A percentile compares a stretch with the other conserved stretches of the same genome.
Conservation (phyloP, 2,888 invertebrate species). For the Dinocampus coccinellae region DNA sequence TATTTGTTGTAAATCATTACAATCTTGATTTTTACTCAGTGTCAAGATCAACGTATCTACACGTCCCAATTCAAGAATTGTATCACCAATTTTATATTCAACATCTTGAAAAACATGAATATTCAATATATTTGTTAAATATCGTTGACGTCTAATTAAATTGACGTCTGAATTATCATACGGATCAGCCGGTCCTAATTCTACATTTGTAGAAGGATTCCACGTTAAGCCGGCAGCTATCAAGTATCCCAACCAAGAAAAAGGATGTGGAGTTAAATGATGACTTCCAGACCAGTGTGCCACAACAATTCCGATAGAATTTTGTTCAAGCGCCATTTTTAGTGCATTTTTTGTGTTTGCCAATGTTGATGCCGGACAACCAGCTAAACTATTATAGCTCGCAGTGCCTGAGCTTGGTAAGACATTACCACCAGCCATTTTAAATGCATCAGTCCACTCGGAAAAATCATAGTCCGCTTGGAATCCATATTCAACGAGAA, state of each 20-base stretch:
- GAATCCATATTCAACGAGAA: slow-evolving; percentile 74
- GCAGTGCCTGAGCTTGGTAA: slow-evolving; percentile 74
- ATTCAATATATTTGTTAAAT: slow-evolving; percentile 72
- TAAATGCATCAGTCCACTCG: slow-evolving; percentile 70
- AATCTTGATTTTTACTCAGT: slow-evolving; percentile 70
- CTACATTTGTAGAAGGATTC: slow-evolving; percentile 71
- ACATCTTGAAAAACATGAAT: slow-evolving; percentile 71
- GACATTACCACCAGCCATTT: slow-evolving; percentile 70
- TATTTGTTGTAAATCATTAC: slow-evolving; percentile 70
- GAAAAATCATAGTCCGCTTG: slow-evolving; percentile 73
- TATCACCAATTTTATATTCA: slow-evolving; percentile 70
- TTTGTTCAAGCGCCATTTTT: slow-evolving; percentile 70
- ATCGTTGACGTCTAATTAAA: slow-evolving; percentile 53
- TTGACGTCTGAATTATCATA: slow-evolving; percentile 57
- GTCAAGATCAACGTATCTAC: slow-evolving; percentile 73
- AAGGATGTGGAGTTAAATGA: slow-evolving; percentile 73
- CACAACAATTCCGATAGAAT: slow-evolving; percentile 71
- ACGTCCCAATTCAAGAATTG: slow-evolving; percentile 73
- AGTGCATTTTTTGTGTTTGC: slow-evolving; percentile 73
- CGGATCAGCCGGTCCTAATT: slow-evolving; percentile 57
- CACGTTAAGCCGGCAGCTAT: slow-evolving; percentile 73
- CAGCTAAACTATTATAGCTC: slow-evolving; percentile 74
- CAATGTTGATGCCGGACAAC: slow-evolving; percentile 74
- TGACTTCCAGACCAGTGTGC: slow-evolving; percentile 75
- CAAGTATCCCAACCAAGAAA: slow-evolving; percentile 74